These are phyloP conservation scores for Pardosa pseudoannulata DNA, from an alignment of 2,888 invertebrate genomes.

Conservation along the genomic window DNA sequence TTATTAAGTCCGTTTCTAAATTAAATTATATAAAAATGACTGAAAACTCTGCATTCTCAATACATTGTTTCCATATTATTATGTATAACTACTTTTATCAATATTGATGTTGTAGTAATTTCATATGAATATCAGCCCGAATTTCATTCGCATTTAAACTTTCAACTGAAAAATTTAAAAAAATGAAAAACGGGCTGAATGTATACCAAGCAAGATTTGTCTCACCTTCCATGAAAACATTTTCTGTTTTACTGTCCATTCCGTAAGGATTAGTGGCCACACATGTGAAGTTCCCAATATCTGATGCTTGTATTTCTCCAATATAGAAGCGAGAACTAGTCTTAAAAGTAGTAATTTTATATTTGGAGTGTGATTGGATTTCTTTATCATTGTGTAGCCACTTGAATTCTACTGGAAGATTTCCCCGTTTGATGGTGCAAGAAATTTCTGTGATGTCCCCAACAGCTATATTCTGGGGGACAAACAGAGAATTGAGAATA, in stretches of 20 bases:
- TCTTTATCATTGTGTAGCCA: constrained; percentile 66
- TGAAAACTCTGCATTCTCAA: too few relatives aligned
- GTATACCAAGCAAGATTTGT: too few relatives aligned
- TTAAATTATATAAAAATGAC: too few relatives aligned
- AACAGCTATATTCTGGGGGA: constrained; percentile 32
- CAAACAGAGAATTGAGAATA: constrained; percentile 22
- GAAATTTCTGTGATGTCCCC: constrained; percentile 45
- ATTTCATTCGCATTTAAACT: too few relatives aligned
- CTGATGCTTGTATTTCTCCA: constrained; percentile 25
- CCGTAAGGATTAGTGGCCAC: constrained; percentile 36
- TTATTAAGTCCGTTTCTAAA: too few relatives aligned
- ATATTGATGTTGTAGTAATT: too few relatives aligned
- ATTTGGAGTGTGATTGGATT: constrained; percentile 22
- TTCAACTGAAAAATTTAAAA: too few relatives aligned
- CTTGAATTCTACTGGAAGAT: constrained; percentile 59
- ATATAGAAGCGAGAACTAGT: constrained; percentile 30
- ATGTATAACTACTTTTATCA: too few relatives aligned
- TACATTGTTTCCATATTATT: too few relatives aligned
- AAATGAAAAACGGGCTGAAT: too few relatives aligned
- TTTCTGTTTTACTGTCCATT: constrained; percentile 29
- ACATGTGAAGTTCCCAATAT: constrained; percentile 63
- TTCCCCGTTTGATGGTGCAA: constrained; percentile 67
- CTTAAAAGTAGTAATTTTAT: constrained; percentile 23
- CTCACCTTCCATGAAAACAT: constrained; percentile 61
- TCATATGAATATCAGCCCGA: too few relatives aligned